Evolutionary conservation across 2,888 invertebrate species (phyloP), one percentile per base, ranked within the genome.

Genomic region (Prenolepis imparis): DNA sequence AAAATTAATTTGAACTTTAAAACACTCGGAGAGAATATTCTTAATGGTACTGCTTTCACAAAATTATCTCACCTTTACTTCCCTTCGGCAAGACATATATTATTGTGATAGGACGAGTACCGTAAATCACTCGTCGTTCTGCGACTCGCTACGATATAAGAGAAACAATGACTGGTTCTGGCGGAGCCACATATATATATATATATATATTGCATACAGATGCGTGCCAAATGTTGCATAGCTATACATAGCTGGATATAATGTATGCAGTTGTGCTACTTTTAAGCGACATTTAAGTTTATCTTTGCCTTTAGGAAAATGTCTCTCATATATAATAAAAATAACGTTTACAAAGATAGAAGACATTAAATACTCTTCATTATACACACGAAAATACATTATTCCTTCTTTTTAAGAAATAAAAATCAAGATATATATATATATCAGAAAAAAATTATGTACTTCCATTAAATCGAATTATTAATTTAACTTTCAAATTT

Each of bases 101-200:
- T 87, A 87, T 82, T 78, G 67, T 59, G 21, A 67, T 73, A 77
- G 82, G 87, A 87, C 87, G 84, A 80, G 87, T 83, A 87, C 87
- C 87, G 80, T 88, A 88, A 88, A 88, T 88, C 87, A 88, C 82
- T 86, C 80, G 88, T 84, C 84, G 80, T 88, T 88, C 87, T 73
- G 82, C 84, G 78, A 87, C 85, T 48, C 66, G 67, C 59, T 48
- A 63, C 55, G 39, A 39, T 67, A 66, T 75, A 85, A 80, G 81
- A 88, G 87, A 86, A 87, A 88, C 87, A 88, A 88, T 86, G 87
- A 87, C 57, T 57, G 63, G 74, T 77, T 41, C 61, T 64, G 66
- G 44, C 75, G 21, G 12, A 52, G 32, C 41, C 52, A 63, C 5
- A 36, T 5, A 36, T 5, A 28, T 28, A 28, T 28, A 28, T 32